A percentile compares a stretch with the other conserved stretches of the same genome.
Conservation (phyloP, 2,888 invertebrate genomes). For the Charanyca ferruginea region DNA sequence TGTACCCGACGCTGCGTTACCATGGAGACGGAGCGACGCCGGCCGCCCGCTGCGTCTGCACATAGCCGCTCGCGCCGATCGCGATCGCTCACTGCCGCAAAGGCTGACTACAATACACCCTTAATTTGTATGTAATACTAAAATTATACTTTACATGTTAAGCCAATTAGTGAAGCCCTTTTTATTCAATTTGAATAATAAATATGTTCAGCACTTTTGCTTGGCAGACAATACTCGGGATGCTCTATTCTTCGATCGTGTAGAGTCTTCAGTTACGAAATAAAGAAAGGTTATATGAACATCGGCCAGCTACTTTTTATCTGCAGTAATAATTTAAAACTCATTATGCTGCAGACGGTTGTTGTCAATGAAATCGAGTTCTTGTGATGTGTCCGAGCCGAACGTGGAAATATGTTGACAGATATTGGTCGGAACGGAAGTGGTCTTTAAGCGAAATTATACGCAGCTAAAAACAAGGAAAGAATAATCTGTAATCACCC, state of each 20-base stretch:
- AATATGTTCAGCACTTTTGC: slow-evolving; percentile 51
- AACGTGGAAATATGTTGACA: slow-evolving; percentile 90
- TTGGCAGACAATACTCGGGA: slow-evolving; percentile 45
- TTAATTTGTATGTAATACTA: slow-evolving; percentile 51
- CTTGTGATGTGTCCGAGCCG: slow-evolving; percentile 88
- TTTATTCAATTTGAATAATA: slow-evolving; percentile 48
- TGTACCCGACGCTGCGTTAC: slow-evolving; percentile 81
- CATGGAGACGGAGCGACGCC: slow-evolving; percentile 88
- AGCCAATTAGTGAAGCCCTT: slow-evolving; percentile 39
- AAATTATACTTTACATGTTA: slow-evolving; percentile 50
- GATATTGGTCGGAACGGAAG: slow-evolving; percentile 90
- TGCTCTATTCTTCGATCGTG: slow-evolving; percentile 68
- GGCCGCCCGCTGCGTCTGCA: slow-evolving; percentile 73
- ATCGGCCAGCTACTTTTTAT: slow-evolving; percentile 86
- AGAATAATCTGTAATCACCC: slow-evolving; percentile 82
- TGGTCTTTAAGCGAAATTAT: slow-evolving; percentile 89
- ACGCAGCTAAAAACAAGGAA: slow-evolving; percentile 87
- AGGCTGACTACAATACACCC: slow-evolving; percentile 57
- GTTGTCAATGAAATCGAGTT: slow-evolving; percentile 90
- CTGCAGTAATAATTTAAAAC: slow-evolving; percentile 90
- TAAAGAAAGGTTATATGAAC: slow-evolving; percentile 85
- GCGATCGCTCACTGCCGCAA: slow-evolving; percentile 51
- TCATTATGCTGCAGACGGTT: slow-evolving; percentile 87
- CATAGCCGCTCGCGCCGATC: slow-evolving; percentile 60
- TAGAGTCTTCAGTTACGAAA: slow-evolving; percentile 79